Evolutionary conservation across 2,797 vertebrate genomes (phyloP).

Genomic region (Etheostoma perlongum): DNA sequence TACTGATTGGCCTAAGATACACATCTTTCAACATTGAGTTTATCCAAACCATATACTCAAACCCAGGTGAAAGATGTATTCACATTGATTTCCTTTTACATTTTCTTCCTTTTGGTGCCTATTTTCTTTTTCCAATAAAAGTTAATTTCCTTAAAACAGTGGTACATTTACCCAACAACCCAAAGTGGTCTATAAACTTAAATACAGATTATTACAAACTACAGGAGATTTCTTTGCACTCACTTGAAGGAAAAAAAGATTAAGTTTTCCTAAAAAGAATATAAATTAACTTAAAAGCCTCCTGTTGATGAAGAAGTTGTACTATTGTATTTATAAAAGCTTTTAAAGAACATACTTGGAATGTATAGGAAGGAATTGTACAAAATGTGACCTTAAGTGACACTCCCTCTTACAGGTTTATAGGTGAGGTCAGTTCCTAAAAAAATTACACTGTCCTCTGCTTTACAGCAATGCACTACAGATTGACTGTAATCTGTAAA

Average conservation of each 20-base stretch:
- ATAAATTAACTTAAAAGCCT: slow-evolving; percentile 88
- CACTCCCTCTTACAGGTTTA: slow-evolving; percentile 40
- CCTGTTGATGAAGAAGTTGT: slow-evolving; percentile 85
- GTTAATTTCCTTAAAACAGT: slow-evolving; percentile 65
- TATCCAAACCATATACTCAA: slow-evolving; percentile 23
- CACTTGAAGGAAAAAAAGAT: slow-evolving; percentile 63
- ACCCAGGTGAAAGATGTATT: slow-evolving; percentile 52
- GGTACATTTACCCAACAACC: slow-evolving; percentile 66
- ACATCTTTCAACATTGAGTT: slow-evolving; percentile 46
- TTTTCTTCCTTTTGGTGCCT: slow-evolving; percentile 29
- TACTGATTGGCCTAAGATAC: slow-evolving; percentile 57
- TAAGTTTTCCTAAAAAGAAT: slow-evolving; percentile 76
- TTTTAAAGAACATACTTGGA: slow-evolving; percentile 72
- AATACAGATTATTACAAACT: slow-evolving; percentile 79
- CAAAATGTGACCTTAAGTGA: slow-evolving; percentile 58
- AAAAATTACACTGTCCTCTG: slow-evolving; percentile 57
- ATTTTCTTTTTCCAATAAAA: slow-evolving; percentile 37
- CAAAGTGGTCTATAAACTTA: slow-evolving; percentile 78
- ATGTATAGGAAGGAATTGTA: slow-evolving; percentile 71
- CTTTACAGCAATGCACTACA: slow-evolving; percentile 58
- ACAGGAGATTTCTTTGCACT: slow-evolving; percentile 69
- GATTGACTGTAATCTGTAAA: slow-evolving; percentile 33
- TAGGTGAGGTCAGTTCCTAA: slow-evolving; percentile 48
- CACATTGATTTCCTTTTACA: slow-evolving; percentile 45
- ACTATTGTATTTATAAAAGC: slow-evolving; percentile 72